Conservation (phyloP, 2,888 invertebrate species). For the Nomada goodeniana region DNA sequence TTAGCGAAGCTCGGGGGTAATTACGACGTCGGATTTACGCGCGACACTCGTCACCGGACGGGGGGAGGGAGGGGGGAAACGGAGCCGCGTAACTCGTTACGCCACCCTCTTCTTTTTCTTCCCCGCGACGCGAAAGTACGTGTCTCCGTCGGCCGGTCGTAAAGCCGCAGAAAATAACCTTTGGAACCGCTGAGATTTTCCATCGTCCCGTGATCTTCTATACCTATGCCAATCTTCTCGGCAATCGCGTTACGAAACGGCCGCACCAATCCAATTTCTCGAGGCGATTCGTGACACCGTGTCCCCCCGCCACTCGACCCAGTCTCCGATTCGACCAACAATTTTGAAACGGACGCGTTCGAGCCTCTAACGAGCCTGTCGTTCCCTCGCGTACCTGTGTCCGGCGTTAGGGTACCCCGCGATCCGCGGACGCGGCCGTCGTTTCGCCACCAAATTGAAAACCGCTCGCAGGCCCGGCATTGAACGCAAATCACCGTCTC, state of each 20-base stretch:
- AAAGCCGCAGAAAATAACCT: conserved; percentile 64
- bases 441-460: background rate
- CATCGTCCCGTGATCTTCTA: conserved; percentile 60
- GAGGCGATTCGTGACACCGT: conserved; percentile 64
- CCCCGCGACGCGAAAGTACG: conserved; percentile 53
- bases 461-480: background rate
- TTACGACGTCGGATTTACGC: conserved; percentile 31
- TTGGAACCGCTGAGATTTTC: conserved; percentile 65
- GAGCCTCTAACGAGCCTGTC: conserved; percentile 43
- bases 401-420: background rate
- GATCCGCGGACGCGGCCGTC: rapidly evolving
- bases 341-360: conserved; percentile 52
- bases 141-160: conserved; percentile 44
- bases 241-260: conserved; percentile 68
- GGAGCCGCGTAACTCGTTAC: conserved; percentile 51
- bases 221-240: conserved; percentile 58
- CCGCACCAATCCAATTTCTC: conserved; percentile 66
- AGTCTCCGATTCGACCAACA: conserved; percentile 48
- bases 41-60: conserved; percentile 36
- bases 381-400: background rate
- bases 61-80: background rate
- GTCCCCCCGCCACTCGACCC: conserved; percentile 56
- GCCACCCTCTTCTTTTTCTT: conserved; percentile 46
- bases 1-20: conserved; percentile 22
- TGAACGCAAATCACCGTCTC: conserved; percentile 9